A percentile compares a stretch with the other conserved stretches of the same genome.
Conservation (phyloP, 2,888 invertebrate species). For the Plusia festucae region DNA sequence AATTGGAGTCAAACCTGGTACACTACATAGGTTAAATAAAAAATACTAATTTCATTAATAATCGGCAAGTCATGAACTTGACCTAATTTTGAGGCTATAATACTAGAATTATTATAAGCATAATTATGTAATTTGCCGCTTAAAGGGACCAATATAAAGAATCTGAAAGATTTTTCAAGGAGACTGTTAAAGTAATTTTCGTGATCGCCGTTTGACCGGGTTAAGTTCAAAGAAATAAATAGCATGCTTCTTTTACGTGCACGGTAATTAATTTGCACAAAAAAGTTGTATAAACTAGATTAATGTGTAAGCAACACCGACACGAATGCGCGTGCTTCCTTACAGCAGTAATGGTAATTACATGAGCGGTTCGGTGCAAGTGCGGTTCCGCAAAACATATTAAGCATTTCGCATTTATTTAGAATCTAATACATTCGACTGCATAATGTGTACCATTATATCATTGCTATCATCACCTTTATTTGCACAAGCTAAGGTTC, state of each 20-base stretch:
- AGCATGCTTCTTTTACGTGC: not conserved
- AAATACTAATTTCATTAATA: too few species aligned
- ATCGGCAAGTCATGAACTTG: too few species aligned
- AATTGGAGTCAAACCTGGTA: too few species aligned
- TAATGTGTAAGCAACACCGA: slow-evolving; percentile 15
- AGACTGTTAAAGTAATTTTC: too few species aligned
- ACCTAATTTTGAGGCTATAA: too few species aligned
- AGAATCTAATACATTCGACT: slow-evolving; percentile 6
- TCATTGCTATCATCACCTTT: not conserved
- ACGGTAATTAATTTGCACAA: slow-evolving; percentile 5
- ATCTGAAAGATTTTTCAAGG: too few species aligned
- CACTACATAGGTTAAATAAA: too few species aligned
- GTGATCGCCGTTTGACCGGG: not conserved
- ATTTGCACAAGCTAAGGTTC: not conserved
- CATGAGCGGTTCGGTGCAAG: slow-evolving; percentile 15
- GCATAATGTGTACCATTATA: not conserved
- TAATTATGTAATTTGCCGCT: too few species aligned
- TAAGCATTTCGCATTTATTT: slow-evolving; percentile 26
- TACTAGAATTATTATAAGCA: too few species aligned
- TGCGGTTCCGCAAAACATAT: slow-evolving; percentile 10
- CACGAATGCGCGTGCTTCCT: slow-evolving; percentile 14
- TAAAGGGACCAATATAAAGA: too few species aligned
- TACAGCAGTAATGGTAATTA: slow-evolving; percentile 25
- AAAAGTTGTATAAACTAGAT: slow-evolving; percentile 5
- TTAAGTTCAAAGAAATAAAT: slow-evolving; percentile 4